Percentiles rank a stretch among this genome's conserved stretches.
These are phyloP conservation scores for Euwallacea similis DNA, from an alignment of 1,140 invertebrate species.

Conservation along the genomic window DNA sequence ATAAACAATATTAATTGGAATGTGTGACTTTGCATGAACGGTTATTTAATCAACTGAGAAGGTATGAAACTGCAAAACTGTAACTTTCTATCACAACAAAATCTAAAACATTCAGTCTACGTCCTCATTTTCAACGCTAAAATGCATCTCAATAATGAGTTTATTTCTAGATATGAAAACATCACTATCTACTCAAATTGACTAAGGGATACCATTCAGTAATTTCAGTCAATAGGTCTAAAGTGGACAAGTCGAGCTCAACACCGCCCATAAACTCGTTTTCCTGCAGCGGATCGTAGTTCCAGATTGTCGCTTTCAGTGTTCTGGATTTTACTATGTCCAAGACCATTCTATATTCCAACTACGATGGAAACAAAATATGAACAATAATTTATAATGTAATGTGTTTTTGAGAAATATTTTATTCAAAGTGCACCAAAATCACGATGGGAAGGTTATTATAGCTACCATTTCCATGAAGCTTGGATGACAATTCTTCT, in stretches of 20 bases:
- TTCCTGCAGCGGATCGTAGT: conserved; percentile 92
- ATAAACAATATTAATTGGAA: no score
- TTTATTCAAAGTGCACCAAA: no score
- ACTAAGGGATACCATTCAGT: conserved; percentile 77
- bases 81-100: no score
- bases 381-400: conserved; percentile 1
- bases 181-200: conserved; percentile 55
- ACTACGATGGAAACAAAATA: conserved; percentile 56
- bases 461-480: conserved; percentile 94
- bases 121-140: no score
- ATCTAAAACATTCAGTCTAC: no score
- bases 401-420: no score
- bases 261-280: conserved; percentile 93
- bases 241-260: conserved; percentile 69
- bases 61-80: no score
- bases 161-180: no score
- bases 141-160: no score
- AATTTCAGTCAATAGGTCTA: conserved; percentile 76
- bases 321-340: conserved; percentile 74
- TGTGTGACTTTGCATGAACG: no score
- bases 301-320: conserved; percentile 92
- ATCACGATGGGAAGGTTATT: neutral
- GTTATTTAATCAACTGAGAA: no score
- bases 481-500: conserved; percentile 89
- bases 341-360: conserved; percentile 85